Evolutionary conservation across 2,113 vertebrate genomes (phyloP).

Genomic region (Silurus glanis): DNA sequence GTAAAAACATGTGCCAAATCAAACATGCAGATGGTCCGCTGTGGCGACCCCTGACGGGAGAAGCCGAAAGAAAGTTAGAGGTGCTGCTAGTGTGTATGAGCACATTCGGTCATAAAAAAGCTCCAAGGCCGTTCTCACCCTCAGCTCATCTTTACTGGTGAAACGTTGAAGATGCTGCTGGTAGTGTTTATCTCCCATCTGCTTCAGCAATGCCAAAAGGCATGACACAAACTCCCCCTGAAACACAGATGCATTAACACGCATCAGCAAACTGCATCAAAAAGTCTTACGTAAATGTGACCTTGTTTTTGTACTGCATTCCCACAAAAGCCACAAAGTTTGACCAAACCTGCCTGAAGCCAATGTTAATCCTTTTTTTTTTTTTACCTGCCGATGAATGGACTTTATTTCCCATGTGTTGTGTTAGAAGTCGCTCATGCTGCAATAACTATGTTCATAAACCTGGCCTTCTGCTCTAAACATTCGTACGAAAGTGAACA

Average conservation of each 20-base stretch:
- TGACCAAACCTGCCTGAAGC: background rate
- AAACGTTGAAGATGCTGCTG: slow-evolving; percentile 94
- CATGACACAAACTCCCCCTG: slow-evolving; percentile 98
- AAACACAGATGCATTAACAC: slow-evolving; percentile 22
- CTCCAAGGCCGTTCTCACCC: slow-evolving; percentile 66
- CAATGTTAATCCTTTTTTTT: background rate
- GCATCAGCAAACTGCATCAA: background rate
- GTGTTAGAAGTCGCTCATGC: background rate
- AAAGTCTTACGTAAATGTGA: background rate
- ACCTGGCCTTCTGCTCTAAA: background rate
- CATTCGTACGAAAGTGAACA: background rate
- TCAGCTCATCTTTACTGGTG: slow-evolving; percentile 87
- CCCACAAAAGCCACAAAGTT: background rate
- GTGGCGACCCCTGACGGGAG: no score
- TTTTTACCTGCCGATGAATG: background rate
- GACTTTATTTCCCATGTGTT: background rate
- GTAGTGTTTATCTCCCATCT: slow-evolving; percentile 97
- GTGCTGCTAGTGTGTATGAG: background rate
- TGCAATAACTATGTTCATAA: background rate
- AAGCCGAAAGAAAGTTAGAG: background rate
- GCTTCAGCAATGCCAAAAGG: slow-evolving; percentile 87
- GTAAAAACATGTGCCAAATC: no score
- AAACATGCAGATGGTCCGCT: no score
- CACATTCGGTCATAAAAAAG: background rate
- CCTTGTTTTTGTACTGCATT: background rate